Base-by-base conservation (phyloP, 2,888 invertebrate genomes). In the Hyppa rectilinea region DNA sequence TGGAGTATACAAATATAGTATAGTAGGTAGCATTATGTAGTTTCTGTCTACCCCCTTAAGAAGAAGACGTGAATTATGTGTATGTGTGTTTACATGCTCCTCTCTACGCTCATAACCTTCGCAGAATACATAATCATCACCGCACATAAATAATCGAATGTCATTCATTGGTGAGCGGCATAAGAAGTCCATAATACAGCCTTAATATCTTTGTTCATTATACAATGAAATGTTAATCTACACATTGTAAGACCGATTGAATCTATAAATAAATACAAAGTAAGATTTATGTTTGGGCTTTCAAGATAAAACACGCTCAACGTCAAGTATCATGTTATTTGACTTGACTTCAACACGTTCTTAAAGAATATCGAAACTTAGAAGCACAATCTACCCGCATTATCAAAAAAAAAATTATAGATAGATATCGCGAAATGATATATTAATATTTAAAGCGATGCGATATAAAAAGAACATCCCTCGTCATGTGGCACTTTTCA, bases 401-500 rank as follows among this genome's bases (percentile, higher is more conserved):
- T 49, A 55, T 49, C 4, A 45, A 53, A 60, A 66, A 34, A 38
- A n/a, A n/a, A n/a, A n/a, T n/a, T n/a, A n/a, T n/a, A n/a, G n/a
- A 17, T 53, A 29, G 23, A 43, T 43, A 53, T 47, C 4, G 53
- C 55, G n/a, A 65, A 45, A 36, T 43, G n/a, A n/a, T n/a, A n/a
- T 47, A 20, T 47, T 43, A n/a, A 26, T n/a, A n/a, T 31, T 7
- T 55, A 50, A 26, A 17, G 23, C 31, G 23, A 26, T 38, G 40
- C 36, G 62, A 50, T 60, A 66, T 53, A 60, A 66, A 78, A 62
- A 29, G 49, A 61, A 50, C 26, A 43, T 55, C 68, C 64, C 58
- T 55, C 38, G 62, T 70, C 80, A 80, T 36, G 23, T 71, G 80
- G 36, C 34, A 40, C 12, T 61, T 61, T 63, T 60, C 75, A 78